These are phyloP conservation scores for Lepilemur ruficaudatus DNA, from an alignment of 2,797 vertebrate genomes.

Conservation along the genomic window DNA sequence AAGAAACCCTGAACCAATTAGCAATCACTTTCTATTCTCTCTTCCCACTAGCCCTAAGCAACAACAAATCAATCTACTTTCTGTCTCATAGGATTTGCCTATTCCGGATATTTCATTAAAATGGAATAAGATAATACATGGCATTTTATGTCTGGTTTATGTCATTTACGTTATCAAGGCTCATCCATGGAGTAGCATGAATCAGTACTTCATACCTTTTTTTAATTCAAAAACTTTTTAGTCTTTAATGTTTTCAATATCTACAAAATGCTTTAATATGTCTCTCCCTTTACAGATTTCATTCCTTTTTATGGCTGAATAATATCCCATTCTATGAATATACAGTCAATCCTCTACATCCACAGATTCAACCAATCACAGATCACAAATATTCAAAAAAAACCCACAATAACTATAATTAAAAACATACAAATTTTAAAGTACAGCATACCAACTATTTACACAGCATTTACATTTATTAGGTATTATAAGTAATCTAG, in stretches of 20 bases:
- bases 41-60: neutral
- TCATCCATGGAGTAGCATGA: neutral
- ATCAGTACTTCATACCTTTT: neutral
- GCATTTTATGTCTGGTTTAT: neutral
- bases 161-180: neutral
- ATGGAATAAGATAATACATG: neutral
- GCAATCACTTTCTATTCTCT: neutral
- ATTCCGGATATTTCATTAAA: neutral
- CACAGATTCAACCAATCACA: neutral
- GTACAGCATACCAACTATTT: neutral
- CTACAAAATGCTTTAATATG: neutral
- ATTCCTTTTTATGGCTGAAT: neutral
- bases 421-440: neutral
- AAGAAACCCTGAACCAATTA: neutral
- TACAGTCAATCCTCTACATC: neutral
- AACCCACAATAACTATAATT: too few relatives aligned
- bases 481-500: neutral
- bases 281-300: neutral
- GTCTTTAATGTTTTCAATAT: neutral
- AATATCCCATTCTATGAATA: neutral
- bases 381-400: neutral
- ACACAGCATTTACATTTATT: neutral
- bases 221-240: neutral
- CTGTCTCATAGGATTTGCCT: neutral
- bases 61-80: constrained; percentile 6